Percentiles rank a stretch among this genome's conserved stretches.
Evolutionary conservation across 2,888 invertebrate species (phyloP).

Genomic region (Galerucella pusilla): DNA sequence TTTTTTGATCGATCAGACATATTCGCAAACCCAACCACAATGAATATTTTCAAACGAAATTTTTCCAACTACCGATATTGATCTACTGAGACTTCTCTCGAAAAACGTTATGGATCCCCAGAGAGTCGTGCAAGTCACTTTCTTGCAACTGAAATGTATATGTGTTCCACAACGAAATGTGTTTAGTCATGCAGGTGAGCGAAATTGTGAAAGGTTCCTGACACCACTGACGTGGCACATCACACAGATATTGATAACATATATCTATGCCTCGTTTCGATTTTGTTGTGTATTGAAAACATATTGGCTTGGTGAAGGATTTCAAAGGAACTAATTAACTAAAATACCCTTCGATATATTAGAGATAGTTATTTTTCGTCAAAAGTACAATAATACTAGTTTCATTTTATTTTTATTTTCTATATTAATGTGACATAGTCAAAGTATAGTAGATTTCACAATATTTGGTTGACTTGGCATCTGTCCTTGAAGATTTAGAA

Average conservation of each 20-base stretch:
- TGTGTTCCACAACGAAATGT: conserved; percentile 35
- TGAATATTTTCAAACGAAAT: conserved; percentile 28
- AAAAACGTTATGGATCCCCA: conserved; percentile 51
- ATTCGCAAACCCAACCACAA: conserved; percentile 20
- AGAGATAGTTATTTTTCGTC: not conserved
- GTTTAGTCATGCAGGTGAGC: conserved; percentile 45
- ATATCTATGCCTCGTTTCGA: conserved; percentile 31
- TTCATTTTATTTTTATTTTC: not conserved
- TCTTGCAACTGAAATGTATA: conserved; percentile 50
- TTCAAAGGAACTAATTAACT: conserved; percentile 26
- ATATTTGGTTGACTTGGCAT: no score
- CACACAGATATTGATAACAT: conserved; percentile 38
- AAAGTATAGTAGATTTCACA: not conserved
- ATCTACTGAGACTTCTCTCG: conserved; percentile 41
- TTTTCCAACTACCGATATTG: conserved; percentile 32
- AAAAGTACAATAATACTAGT: not conserved
- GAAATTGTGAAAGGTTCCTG: conserved; percentile 44
- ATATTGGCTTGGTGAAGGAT: conserved; percentile 21
- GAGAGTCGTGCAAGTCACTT: conserved; percentile 53
- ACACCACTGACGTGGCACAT: conserved; percentile 39
- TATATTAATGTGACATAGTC: not conserved
- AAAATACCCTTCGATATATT: not conserved
- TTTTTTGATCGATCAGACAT: conserved; percentile 34
- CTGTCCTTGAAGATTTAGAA: no score
- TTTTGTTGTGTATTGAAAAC: conserved; percentile 30